Percentiles rank a stretch among this genome's conserved stretches.
phyloP scores from a whole-genome alignment of 1,140 invertebrate genomes.

The Sarcophaga bullata region DNA sequence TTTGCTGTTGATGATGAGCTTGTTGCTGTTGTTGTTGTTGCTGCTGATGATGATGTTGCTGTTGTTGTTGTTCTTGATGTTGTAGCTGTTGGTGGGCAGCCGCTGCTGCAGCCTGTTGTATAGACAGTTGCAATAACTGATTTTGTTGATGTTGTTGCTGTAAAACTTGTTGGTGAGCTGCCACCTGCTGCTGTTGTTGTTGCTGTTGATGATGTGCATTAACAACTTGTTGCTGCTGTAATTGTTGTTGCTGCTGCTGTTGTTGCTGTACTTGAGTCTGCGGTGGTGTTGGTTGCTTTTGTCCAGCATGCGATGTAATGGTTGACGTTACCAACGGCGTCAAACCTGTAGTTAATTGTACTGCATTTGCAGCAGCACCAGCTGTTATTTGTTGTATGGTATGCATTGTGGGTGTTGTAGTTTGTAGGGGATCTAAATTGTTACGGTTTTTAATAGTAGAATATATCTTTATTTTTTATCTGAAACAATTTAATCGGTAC shows the following conservation, averaged over 20 bases:
- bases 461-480: background rate
- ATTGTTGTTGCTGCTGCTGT: conserved; percentile 41
- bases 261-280: conserved; percentile 49
- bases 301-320: conserved; percentile 61
- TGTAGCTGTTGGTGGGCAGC: conserved; percentile 53
- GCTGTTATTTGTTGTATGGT: conserved; percentile 64
- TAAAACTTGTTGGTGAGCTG: conserved; percentile 43
- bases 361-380: conserved; percentile 56
- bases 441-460: background rate
- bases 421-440: conserved; percentile 59
- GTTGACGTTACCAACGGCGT: conserved; percentile 62
- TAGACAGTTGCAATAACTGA: conserved; percentile 57
- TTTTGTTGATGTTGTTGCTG: conserved; percentile 56
- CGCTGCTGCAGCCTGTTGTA: conserved; percentile 57
- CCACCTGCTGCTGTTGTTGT: conserved; percentile 47
- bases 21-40: conserved; percentile 44
- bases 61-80: conserved; percentile 52
- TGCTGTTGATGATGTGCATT: conserved; percentile 52
- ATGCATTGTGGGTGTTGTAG: conserved; percentile 59
- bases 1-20: conserved; percentile 42
- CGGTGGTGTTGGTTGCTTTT: conserved; percentile 42
- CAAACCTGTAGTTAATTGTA: conserved; percentile 59
- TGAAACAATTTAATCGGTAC: background rate
- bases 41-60: conserved; percentile 46
- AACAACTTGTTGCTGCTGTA: conserved; percentile 49